Conservation (phyloP, 2,888 invertebrate genomes). For the Lycaena phlaeas region DNA sequence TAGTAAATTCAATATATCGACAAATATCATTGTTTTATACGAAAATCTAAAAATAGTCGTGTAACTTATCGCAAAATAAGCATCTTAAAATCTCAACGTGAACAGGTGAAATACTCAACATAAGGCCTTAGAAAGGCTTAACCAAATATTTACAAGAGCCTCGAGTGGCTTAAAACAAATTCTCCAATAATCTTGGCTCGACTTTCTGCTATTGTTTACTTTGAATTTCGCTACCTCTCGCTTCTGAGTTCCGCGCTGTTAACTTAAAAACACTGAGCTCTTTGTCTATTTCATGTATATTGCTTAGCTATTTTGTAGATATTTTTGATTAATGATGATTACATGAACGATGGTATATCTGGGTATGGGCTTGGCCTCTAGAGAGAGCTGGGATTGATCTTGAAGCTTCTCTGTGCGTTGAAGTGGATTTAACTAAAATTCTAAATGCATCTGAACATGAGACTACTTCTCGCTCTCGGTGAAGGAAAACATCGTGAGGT, state of each 20-base stretch:
- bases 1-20: no score
- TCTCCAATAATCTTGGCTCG: constrained; percentile 62
- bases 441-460: no score
- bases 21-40: neutral
- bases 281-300: constrained; percentile 8
- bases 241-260: constrained; percentile 19
- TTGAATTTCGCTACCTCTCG: constrained; percentile 54
- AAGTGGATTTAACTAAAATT: no score
- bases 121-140: constrained; percentile 51
- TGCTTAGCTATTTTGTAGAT: no score
- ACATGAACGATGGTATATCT: no score
- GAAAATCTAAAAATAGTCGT: neutral
- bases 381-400: no score
- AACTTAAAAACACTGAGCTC: constrained; percentile 16
- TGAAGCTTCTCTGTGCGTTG: no score
- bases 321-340: no score
- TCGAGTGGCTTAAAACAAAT: constrained; percentile 71
- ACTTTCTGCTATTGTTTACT: constrained; percentile 60
- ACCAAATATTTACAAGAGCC: constrained; percentile 65
- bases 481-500: no score
- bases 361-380: no score
- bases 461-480: no score
- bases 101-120: constrained; percentile 45
- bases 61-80: constrained; percentile 32
- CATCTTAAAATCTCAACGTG: constrained; percentile 42